These are phyloP conservation scores for Chelidonichthys spinosus DNA, from an alignment of 2,797 vertebrate genomes.

Conservation along the genomic window DNA sequence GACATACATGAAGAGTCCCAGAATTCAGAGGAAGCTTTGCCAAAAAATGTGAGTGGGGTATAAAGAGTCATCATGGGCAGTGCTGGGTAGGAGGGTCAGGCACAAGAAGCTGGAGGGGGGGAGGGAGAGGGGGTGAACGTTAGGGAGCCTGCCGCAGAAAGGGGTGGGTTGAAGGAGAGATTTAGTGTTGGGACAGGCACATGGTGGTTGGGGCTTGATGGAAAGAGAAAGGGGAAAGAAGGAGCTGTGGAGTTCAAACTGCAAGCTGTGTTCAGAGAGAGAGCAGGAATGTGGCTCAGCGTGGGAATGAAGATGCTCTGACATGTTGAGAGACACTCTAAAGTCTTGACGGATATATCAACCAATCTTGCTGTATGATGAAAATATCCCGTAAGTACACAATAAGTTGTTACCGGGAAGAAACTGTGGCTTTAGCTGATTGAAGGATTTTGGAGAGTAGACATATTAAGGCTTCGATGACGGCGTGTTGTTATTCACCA, in stretches of 20 bases:
- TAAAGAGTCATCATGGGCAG: conserved; percentile 72
- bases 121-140: conserved; percentile 40
- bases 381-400: conserved; percentile 81
- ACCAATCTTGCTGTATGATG: conserved; percentile 70
- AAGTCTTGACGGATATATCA: conserved; percentile 67
- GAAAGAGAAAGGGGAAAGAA: conserved; percentile 65
- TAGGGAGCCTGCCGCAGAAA: conserved; percentile 59
- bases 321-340: conserved; percentile 62
- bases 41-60: conserved; percentile 71
- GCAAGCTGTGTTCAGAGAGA: conserved; percentile 68
- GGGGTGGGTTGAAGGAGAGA: conserved; percentile 73
- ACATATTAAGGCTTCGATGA: conserved; percentile 10
- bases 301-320: conserved; percentile 80
- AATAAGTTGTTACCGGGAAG: conserved; percentile 31
- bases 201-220: conserved; percentile 72
- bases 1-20: conserved; percentile 21
- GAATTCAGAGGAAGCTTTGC: conserved; percentile 45
- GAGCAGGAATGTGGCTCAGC: conserved; percentile 74
- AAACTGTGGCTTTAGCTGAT: conserved; percentile 2
- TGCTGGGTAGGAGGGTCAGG: conserved; percentile 67
- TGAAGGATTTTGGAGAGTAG: conserved; percentile 22
- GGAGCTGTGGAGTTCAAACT: conserved; percentile 67
- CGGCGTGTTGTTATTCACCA: conserved; percentile 22
- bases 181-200: conserved; percentile 68
- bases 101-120: conserved; percentile 56